These are phyloP conservation scores for Scrobipalpa atriplicella DNA, from an alignment of 2,888 invertebrate genomes.

Conservation along the genomic window DNA sequence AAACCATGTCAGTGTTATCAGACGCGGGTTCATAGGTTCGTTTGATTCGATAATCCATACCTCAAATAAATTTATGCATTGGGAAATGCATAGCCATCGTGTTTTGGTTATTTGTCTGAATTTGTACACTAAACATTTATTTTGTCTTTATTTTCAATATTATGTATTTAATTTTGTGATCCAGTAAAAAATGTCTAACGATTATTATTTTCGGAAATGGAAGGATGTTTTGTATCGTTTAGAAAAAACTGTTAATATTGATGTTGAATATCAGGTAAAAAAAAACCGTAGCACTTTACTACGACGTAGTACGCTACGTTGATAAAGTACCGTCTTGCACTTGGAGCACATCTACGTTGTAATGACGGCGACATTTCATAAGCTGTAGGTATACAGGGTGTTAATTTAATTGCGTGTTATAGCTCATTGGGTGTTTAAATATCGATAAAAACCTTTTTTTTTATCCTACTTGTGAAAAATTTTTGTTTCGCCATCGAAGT, in stretches of 20 bases:
- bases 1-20: no score
- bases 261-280: slow-evolving; percentile 61
- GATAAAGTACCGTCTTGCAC: background rate
- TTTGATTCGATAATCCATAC: background rate
- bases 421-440: no score
- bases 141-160: slow-evolving; percentile 5
- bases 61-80: background rate
- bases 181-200: slow-evolving; percentile 56
- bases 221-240: slow-evolving; percentile 46
- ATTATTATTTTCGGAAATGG: slow-evolving; percentile 67
- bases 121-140: background rate
- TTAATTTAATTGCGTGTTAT: no score
- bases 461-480: no score
- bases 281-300: background rate
- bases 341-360: no score
- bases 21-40: background rate
- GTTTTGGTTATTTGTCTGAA: background rate
- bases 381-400: no score
- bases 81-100: background rate
- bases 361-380: no score
- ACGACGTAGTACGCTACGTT: background rate
- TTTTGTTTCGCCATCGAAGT: no score
- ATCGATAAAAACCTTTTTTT: no score
- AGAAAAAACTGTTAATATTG: slow-evolving; percentile 46
- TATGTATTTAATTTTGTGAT: slow-evolving; percentile 2